Evolutionary conservation across 2,797 vertebrate genomes (phyloP).

Genomic region (Diplodus sargus): DNA sequence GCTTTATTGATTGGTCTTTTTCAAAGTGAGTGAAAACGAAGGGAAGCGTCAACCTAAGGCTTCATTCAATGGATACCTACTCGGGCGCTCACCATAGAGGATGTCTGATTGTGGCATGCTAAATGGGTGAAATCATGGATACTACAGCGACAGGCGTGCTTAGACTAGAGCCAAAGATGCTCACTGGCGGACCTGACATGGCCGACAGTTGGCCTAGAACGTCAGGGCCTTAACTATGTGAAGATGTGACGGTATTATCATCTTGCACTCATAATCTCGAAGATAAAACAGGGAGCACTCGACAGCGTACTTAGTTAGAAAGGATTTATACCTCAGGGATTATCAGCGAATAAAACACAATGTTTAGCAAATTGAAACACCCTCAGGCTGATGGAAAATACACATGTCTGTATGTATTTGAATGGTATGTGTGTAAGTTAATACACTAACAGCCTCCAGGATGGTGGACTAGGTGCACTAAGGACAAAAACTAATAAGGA

Average conservation of each 20-base stretch:
- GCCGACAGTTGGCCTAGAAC: too few relatives aligned
- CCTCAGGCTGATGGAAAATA: conserved; percentile 9
- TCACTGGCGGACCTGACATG: too few relatives aligned
- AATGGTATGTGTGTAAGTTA: not conserved
- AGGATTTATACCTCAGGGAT: conserved; percentile 62
- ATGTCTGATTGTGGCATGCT: too few relatives aligned
- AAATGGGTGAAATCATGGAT: too few relatives aligned
- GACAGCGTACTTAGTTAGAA: conserved; percentile 46
- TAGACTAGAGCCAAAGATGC: too few relatives aligned
- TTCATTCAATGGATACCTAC: too few relatives aligned
- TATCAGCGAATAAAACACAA: conserved; percentile 35
- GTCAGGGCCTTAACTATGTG: conserved; percentile 25
- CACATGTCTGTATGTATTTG: not conserved
- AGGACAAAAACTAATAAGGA: conserved; percentile 8
- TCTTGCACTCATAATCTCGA: conserved; percentile 39
- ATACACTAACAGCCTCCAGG: conserved; percentile 8
- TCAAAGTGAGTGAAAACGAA: too few relatives aligned
- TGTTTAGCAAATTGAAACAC: conserved; percentile 40
- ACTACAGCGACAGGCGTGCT: too few relatives aligned
- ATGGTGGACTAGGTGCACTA: not conserved
- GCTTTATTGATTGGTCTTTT: too few relatives aligned
- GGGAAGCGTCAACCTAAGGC: too few relatives aligned
- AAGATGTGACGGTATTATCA: conserved; percentile 60
- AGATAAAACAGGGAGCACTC: conserved; percentile 50
- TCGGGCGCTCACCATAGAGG: too few relatives aligned